Base-by-base conservation (phyloP, 2,113 vertebrate species). In the Oxyura jamaicensis region DNA sequence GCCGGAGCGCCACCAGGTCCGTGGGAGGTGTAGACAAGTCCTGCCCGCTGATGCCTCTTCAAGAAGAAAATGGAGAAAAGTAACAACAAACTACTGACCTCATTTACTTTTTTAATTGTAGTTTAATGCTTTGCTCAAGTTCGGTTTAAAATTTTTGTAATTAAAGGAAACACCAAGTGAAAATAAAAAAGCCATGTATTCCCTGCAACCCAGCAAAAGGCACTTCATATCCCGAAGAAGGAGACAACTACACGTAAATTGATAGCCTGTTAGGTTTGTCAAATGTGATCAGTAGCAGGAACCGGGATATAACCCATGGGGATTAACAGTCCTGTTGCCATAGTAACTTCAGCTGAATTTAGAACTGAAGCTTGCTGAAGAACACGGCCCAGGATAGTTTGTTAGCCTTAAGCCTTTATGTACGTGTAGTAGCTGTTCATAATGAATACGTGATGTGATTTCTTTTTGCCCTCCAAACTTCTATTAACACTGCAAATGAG, bases 281-380 rank as follows among this genome's bases (percentile, higher is more conserved):
- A 86, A 55, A 91, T 4, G 3, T 90, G 72, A 77, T 93, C 62
- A 80, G 31, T 74, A 41, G 83, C 28, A 59, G 73, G 72, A 83
- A 73, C n/a, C 88, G 83, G 58, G 83, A 90, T 90, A 95, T 74
- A 91, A 87, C 72, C 25, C 63, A 41, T 2, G 23, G 50, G 41
- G 68, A 83, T 88, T 94, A 88, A 85, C 63, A 88, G 66, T 83
- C 78, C 90, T 13, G 90, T 97, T 93, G 41, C 88, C 86, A 96
- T 93, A 93, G 95, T 90, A 95, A 96, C 95, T 83, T 82, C 4
- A 50, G 68, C 74, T 85, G 83, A 77, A 86, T 80, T 58, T 71
- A 79, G 63, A 94, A 60, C 53, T 52, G 67, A 65, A 85, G 88
- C 41, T 62, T 76, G 44, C 62, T 69, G 75, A 58, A 66, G 75